These are phyloP conservation scores for Scotopteryx bipunctaria DNA, from an alignment of 2,888 invertebrate species.

Conservation along the genomic window DNA sequence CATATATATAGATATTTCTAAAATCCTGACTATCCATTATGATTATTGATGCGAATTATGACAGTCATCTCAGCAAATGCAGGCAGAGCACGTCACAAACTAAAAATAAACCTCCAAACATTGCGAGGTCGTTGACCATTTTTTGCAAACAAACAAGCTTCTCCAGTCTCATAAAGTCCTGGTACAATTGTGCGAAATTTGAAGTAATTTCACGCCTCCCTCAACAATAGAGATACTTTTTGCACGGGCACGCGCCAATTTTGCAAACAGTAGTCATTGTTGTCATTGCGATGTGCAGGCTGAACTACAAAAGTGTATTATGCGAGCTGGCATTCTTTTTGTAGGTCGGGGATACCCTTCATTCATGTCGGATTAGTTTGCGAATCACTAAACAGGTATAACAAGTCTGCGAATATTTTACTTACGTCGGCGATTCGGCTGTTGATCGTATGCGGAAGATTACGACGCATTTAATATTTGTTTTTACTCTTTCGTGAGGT, in stretches of 20 bases:
- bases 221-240: constrained; percentile 59
- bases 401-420: constrained; percentile 36
- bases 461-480: constrained; percentile 32
- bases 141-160: constrained; percentile 59
- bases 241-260: constrained; percentile 66
- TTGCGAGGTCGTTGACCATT: constrained; percentile 36
- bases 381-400: constrained; percentile 60
- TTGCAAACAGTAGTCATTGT: constrained; percentile 64
- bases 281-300: constrained; percentile 66
- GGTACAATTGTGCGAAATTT: constrained; percentile 81
- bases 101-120: constrained; percentile 24
- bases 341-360: constrained; percentile 75
- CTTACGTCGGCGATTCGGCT: neutral
- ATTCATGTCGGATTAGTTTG: constrained; percentile 56
- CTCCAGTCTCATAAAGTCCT: constrained; percentile 59
- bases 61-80: constrained; percentile 26
- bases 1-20: too few relatives aligned
- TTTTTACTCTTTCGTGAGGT: neutral
- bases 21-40: neutral
- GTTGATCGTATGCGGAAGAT: neutral
- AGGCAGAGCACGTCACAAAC: neutral
- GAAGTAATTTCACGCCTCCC: constrained; percentile 72
- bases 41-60: too few relatives aligned
- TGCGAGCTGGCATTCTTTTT: constrained; percentile 60
- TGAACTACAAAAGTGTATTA: constrained; percentile 70